Percentiles rank a stretch among this genome's conserved stretches.
phyloP scores from a whole-genome alignment of 2,113 vertebrate genomes.

The Phalacrocorax pelagicus region DNA sequence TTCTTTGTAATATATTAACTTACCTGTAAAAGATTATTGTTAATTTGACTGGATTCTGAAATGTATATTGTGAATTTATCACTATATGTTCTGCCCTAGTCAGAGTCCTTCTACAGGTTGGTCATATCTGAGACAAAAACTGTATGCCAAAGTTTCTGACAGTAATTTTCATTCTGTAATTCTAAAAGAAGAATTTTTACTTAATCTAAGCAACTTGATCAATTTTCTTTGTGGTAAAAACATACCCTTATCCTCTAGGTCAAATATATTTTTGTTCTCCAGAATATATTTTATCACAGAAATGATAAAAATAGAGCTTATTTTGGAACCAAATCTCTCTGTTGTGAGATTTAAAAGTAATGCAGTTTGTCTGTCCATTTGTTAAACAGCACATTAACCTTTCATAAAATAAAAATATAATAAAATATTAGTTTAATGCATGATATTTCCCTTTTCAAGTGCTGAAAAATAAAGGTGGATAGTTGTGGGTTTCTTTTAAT shows the following conservation, averaged over 20 bases:
- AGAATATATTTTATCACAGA: background rate
- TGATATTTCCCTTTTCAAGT: background rate
- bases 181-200: background rate
- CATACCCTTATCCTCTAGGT: background rate
- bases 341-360: background rate
- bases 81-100: accelerated
- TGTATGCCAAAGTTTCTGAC: background rate
- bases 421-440: background rate
- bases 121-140: background rate
- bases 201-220: background rate
- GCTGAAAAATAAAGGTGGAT: background rate
- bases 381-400: background rate
- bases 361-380: background rate
- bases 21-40: background rate
- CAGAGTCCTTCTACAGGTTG: background rate
- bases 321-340: background rate
- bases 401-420: background rate
- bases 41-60: background rate
- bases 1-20: background rate
- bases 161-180: background rate
- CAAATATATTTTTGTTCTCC: background rate
- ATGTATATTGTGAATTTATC: background rate
- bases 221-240: background rate
- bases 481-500: background rate
- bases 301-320: too few relatives aligned